phyloP scores from a whole-genome alignment of 2,888 invertebrate species.

The Carpatolechia fugitivella region DNA sequence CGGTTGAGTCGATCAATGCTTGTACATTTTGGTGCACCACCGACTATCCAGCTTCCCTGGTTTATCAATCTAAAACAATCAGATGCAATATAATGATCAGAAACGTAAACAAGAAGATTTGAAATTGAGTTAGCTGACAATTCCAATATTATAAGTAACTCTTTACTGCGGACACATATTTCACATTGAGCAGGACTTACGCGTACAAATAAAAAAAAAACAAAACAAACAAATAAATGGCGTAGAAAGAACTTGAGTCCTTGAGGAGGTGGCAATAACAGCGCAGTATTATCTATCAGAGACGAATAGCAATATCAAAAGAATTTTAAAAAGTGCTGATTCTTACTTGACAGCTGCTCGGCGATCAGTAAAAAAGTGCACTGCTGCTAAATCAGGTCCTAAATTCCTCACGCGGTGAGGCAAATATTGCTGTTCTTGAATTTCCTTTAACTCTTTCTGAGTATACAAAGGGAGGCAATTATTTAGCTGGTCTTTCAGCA shows the following conservation, averaged over 20 bases:
- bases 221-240: too few relatives aligned
- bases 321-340: too few relatives aligned
- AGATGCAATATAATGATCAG: conserved; percentile 9
- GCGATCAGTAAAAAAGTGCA: conserved; percentile 89
- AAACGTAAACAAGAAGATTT: neutral
- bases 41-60: conserved; percentile 77
- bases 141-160: too few relatives aligned
- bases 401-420: conserved; percentile 80
- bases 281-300: too few relatives aligned
- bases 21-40: conserved; percentile 51
- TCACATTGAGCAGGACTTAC: too few relatives aligned
- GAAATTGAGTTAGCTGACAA: neutral
- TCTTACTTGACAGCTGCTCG: conserved; percentile 84
- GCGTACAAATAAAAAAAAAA: too few relatives aligned
- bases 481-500: neutral
- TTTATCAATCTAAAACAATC: conserved; percentile 63
- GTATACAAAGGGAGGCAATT: neutral
- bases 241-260: too few relatives aligned
- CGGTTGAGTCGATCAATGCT: conserved; percentile 76
- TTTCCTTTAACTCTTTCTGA: neutral
- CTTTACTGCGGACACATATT: too few relatives aligned
- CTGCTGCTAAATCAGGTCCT: conserved; percentile 90
- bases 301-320: too few relatives aligned
- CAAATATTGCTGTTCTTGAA: conserved; percentile 80
- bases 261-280: too few relatives aligned